Base-by-base conservation (phyloP, 2,113 vertebrate species). In the Chlamydotis undulata region DNA sequence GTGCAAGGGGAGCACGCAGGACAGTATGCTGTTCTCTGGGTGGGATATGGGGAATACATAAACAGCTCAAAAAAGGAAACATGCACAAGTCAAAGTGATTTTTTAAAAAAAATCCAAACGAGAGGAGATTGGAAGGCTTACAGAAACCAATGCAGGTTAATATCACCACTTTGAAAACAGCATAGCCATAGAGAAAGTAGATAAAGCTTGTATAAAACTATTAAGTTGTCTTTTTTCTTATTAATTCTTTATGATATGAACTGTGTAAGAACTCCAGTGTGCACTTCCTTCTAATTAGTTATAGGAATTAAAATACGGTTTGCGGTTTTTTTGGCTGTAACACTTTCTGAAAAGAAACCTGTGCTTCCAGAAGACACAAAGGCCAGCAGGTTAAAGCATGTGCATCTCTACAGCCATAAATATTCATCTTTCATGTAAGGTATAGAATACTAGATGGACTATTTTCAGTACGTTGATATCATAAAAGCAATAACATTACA, bases 401-500 rank as follows among this genome's bases (percentile, higher is more conserved):
- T 49, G 37, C 50, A 13, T 47, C 80, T 41, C 76, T 61, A 45
- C 28, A 21, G 47, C 79, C n/a, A 8, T 23, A 86, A 91, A 87
- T 37, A 56, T 65, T 65, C 31, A 7, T 70, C 49, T 63, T 81
- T 89, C 59, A 47, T 33, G 24, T 61, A 19, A 37, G 43, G 17
- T 61, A 31, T 56, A 33, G 87, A 88, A 61, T 52, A 28, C 2
- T 8, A 50, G 41, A 14, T 45, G 33, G 60, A 12, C 25, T 60
- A 2, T 80, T 81, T 93, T 76, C 64, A 53, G 60, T 29, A 88
- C 73, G 22, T 16, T 74, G 86, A n/a, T 56, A 37, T 76, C 17
- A 29, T 78, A 83, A 80, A 94, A 97, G 96, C 93, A 82, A 18
- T 65, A 80, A 84, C 85, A 57, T 96, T 87, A 92, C 65, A 71